Percentiles rank a stretch among this genome's conserved stretches.
Evolutionary conservation across 2,888 invertebrate genomes (phyloP).

Genomic region (Pristionchus arcanus): DNA sequence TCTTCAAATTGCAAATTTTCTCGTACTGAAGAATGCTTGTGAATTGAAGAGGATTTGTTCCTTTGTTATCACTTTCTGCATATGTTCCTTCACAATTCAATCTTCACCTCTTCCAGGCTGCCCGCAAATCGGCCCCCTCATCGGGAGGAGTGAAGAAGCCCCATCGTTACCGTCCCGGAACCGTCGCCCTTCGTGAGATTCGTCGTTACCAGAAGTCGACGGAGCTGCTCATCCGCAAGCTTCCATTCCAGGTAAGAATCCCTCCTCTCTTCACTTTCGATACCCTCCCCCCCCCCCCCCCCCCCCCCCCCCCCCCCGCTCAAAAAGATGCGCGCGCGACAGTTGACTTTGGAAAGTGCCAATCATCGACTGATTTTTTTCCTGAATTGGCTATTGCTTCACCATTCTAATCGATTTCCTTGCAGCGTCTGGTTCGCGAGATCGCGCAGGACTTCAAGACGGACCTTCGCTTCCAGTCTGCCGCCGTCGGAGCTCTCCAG

Average conservation of each 20-base stretch:
- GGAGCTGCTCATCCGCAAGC: conserved; percentile 83
- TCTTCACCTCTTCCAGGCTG: conserved; percentile 83
- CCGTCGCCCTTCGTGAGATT: conserved; percentile 96
- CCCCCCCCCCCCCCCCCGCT: neutral
- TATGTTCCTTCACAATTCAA: neutral
- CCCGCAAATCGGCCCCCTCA: conserved; percentile 94
- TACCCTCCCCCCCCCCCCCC: too few relatives aligned
- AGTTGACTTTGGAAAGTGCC: neutral
- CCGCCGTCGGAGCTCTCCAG: conserved; percentile 69
- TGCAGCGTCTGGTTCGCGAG: conserved; percentile 69
- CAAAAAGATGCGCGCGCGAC: neutral
- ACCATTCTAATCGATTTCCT: neutral
- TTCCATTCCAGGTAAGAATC: too few relatives aligned
- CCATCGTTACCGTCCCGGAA: conserved; percentile 96
- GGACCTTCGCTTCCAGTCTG: conserved; percentile 72
- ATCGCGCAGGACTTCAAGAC: conserved; percentile 74
- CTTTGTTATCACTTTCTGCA: neutral
- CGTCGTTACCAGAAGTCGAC: conserved; percentile 97
- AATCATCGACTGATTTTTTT: neutral
- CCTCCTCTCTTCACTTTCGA: too few relatives aligned
- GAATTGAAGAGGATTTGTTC: too few relatives aligned
- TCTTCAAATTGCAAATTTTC: too few relatives aligned
- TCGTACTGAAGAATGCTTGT: too few relatives aligned
- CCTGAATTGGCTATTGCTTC: neutral
- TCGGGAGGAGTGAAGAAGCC: conserved; percentile 93